Base-by-base conservation (phyloP, 2,113 vertebrate genomes). In the Calyptommatus sinebrachiatus region DNA sequence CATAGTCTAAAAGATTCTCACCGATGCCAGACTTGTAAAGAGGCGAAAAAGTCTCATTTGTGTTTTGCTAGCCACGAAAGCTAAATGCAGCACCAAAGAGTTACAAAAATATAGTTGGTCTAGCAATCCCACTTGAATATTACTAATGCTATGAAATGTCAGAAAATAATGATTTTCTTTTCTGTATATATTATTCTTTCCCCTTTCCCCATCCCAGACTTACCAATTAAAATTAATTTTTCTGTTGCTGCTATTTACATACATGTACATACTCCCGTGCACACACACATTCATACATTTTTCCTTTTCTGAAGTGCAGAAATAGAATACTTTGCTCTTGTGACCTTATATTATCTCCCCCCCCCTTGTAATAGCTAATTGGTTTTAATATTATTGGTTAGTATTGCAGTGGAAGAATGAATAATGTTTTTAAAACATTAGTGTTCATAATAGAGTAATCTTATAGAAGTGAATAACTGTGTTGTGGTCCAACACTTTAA, bases 101-200 rank as follows among this genome's bases (percentile, higher is more conserved):
- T 91, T 95, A 95, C 70, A 95, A 95, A 95, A 95, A 94, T 95
- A 95, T 86, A 94, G 73, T 82, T 89, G 88, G 88, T 65, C 82
- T 57, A 7, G 29, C 0, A 62, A 10, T 86, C 88, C 85, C 66
- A 72, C 83, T 90, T 87, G 8, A 7, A 71, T 85, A 86, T 92
- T 89, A 84, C 83, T 80, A 89, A 63, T 86, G 84, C 83, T 89
- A 92, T 92, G 93, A 92, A 93, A 94, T 94, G 94, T 91, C 87
- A 88, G 91, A 94, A 92, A 92, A 93, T 87, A 92, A 90, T 10
- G 88, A 70, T 62, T 31, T 8, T 0, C 68, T 81, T 93, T 87
- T 90, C 84, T 86, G 10, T 89, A 88, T 76, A 83, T 50, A 62
- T 65, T 41, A 48, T 82, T 74, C 29, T 80, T 28, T 78, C 18